A percentile compares a stretch with the other conserved stretches of the same genome.
Evolutionary conservation across 2,113 vertebrate species (phyloP).

Genomic region (Vicugna pacos): DNA sequence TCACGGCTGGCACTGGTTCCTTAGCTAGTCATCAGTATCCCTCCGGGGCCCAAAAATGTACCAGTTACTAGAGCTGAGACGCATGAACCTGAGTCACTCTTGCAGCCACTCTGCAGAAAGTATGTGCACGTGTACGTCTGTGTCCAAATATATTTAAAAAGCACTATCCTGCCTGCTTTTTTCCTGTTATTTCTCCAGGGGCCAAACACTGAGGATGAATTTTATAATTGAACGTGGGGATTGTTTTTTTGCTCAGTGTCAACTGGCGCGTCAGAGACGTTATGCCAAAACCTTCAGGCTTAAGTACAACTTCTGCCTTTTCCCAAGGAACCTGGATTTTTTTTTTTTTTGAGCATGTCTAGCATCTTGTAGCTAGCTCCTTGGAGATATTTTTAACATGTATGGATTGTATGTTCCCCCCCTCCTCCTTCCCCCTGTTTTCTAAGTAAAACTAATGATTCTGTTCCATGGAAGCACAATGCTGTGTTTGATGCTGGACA

Average conservation of each 20-base stretch:
- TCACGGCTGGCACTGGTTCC: neutral
- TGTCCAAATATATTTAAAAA: slow-evolving; percentile 20
- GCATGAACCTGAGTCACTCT: neutral
- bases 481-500: neutral
- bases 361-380: neutral
- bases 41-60: neutral
- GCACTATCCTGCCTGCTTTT: neutral
- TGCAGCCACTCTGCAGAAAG: neutral
- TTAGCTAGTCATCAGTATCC: neutral
- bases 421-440: neutral
- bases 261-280: neutral
- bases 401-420: neutral
- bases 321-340: neutral
- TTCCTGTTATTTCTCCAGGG: neutral
- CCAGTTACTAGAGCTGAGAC: neutral
- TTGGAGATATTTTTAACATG: neutral
- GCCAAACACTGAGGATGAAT: neutral
- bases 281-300: slow-evolving; percentile 38
- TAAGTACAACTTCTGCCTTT: fast-evolving
- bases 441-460: neutral
- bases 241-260: neutral
- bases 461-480: neutral
- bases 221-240: slow-evolving; percentile 46
- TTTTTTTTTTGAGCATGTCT: neutral
- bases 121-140: neutral